These are phyloP conservation scores for Acrocyrtus sp. DNA, from an alignment of 2,888 invertebrate genomes.

Conservation along the genomic window DNA sequence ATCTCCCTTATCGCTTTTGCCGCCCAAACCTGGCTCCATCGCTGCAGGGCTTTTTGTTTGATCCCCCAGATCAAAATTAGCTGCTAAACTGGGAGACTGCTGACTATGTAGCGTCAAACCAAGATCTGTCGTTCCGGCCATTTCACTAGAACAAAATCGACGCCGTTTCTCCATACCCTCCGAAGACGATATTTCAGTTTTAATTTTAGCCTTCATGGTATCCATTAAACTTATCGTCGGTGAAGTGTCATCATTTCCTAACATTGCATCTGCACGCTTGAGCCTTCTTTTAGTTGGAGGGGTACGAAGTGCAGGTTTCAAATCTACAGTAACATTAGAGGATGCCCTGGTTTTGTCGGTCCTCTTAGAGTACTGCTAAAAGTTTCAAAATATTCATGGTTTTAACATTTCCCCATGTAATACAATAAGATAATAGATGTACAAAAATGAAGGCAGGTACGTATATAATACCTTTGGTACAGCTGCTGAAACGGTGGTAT, in stretches of 20 bases:
- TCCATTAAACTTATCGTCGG: too few relatives aligned
- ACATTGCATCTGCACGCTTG: conserved; percentile 18
- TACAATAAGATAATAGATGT: too few relatives aligned
- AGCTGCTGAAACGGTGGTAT: too few relatives aligned
- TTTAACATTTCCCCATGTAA: too few relatives aligned
- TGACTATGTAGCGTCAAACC: conserved; percentile 18
- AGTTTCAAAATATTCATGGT: too few relatives aligned
- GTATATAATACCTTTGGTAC: too few relatives aligned
- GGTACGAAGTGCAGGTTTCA: not conserved
- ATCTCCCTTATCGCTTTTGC: not conserved
- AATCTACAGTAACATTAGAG: conserved; percentile 10
- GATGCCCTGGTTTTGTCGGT: not conserved
- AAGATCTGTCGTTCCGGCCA: conserved; percentile 12
- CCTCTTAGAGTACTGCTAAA: too few relatives aligned
- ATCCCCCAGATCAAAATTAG: not conserved
- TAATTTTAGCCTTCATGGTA: too few relatives aligned
- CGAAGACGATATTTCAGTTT: too few relatives aligned
- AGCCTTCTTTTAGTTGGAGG: conserved; percentile 14
- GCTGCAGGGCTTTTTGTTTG: not conserved
- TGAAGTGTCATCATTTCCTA: too few relatives aligned
- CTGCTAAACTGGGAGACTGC: conserved; percentile 1
- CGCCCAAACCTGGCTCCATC: not conserved
- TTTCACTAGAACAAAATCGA: too few relatives aligned
- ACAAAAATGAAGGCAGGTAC: too few relatives aligned
- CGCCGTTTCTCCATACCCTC: conserved; percentile 20